Conservation (phyloP, 1,140 invertebrate genomes). For the Dendrolimus punctatus region DNA sequence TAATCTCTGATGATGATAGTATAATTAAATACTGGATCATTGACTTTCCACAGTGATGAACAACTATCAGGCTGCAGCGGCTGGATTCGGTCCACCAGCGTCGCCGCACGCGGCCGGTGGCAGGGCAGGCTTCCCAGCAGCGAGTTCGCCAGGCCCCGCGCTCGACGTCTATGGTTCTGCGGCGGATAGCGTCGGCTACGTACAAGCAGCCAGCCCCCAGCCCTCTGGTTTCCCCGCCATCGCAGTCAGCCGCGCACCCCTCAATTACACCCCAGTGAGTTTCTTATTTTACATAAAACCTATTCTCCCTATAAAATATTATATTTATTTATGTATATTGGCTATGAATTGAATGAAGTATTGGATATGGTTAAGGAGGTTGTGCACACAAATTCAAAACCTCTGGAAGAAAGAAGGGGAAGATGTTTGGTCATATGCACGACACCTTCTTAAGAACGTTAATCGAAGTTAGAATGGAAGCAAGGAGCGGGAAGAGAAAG, state of each 20-base stretch:
- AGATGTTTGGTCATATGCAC: too few relatives aligned
- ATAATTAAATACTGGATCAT: too few relatives aligned
- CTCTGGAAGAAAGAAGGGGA: too few relatives aligned
- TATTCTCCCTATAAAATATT: too few relatives aligned
- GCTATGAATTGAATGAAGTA: too few relatives aligned
- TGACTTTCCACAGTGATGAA: conserved; percentile 85
- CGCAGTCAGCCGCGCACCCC: conserved; percentile 89
- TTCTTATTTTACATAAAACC: neutral
- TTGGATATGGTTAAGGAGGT: too few relatives aligned
- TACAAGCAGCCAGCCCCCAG: conserved; percentile 93
- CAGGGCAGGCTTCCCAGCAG: conserved; percentile 86
- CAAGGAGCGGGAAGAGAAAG: too few relatives aligned
- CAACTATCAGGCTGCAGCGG: conserved; percentile 91
- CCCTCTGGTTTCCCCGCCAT: conserved; percentile 92
- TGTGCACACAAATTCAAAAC: too few relatives aligned
- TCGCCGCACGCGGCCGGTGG: conserved; percentile 77
- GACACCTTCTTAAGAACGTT: too few relatives aligned
- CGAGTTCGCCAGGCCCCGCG: conserved; percentile 88
- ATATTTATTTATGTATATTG: too few relatives aligned
- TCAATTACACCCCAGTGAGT: conserved; percentile 91
- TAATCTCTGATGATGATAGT: too few relatives aligned
- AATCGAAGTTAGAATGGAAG: too few relatives aligned
- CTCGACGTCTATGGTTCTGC: conserved; percentile 93
- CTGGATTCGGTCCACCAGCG: conserved; percentile 78
- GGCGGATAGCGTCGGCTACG: conserved; percentile 90